Evolutionary conservation across 2,113 vertebrate species (phyloP), one percentile per base, ranked within the genome.

Genomic region (Chroicocephalus ridibundus): DNA sequence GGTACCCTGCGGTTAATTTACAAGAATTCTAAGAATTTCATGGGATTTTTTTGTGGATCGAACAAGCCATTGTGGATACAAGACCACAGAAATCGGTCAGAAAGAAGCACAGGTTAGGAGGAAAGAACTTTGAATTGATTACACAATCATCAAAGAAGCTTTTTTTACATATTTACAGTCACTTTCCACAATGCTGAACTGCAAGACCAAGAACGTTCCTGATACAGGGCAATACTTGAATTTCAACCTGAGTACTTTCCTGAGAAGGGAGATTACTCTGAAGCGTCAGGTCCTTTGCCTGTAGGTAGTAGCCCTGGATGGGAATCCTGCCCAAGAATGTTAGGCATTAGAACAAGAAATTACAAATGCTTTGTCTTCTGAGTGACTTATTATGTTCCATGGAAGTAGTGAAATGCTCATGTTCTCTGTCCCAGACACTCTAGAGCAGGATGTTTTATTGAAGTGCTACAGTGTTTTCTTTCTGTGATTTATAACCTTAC

Each of bases 381-480:
- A 89, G 60, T 95, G 86, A 97, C 91, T 93, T 91, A 69, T 72
- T 88, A 76, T 10, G 82, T 51, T 93, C 75, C 82, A 77, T 40
- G 82, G 46, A 85, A 78, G 79, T 1, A 96, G 55, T 44, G 62
- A 88, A 96, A 93, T 1, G 6, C 68, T 94, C 82, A 88, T 96
- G 96, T 93, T 97, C 82, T 95, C 93, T 94, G 79, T 96, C 96
- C 82, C 91, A 93, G 84, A 95, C 97, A 95, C 96, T 93, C 78
- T 2, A 62, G 46, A 75, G 83, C 87, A 90, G 79, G 68, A 90
- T 91, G 82, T 58, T 97, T 96, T 95, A 95, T 55, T 96, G 96
- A 96, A 92, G 91, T 18, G 27, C 47, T 83, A 55, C 0, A 0
- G 60, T 68, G 77, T 85, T 95, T 95, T 88, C 76, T 66, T 94